These are phyloP conservation scores for Parapristionchus giblindavisi DNA, from an alignment of 2,888 invertebrate genomes.

Conservation along the genomic window DNA sequence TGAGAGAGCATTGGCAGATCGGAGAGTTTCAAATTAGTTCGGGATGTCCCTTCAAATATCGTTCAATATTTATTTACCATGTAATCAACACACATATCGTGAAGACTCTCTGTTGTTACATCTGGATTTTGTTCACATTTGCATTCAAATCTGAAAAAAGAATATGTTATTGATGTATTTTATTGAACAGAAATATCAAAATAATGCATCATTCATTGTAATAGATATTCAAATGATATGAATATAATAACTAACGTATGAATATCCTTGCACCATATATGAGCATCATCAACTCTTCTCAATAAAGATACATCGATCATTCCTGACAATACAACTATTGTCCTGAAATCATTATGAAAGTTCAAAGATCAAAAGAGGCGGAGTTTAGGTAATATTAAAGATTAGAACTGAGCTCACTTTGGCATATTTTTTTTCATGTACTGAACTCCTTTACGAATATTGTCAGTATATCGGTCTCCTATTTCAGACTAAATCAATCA, in stretches of 20 bases:
- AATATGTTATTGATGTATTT: not conserved
- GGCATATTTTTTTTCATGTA: constrained; percentile 17
- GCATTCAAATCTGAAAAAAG: constrained; percentile 53
- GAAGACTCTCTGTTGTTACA: constrained; percentile 54
- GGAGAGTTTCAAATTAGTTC: no score
- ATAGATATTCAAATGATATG: no score
- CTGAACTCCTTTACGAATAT: constrained; percentile 7
- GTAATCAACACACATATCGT: constrained; percentile 50
- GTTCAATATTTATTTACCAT: no score
- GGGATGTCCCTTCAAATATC: no score
- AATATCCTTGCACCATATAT: constrained; percentile 57
- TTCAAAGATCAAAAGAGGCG: not conserved
- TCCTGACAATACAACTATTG: constrained; percentile 58
- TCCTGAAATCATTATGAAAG: constrained; percentile 40
- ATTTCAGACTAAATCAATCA: not conserved
- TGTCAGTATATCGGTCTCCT: not conserved
- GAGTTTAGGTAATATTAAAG: not conserved
- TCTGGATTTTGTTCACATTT: constrained; percentile 52
- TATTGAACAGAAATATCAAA: no score
- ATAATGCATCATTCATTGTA: no score
- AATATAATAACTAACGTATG: constrained; percentile 44
- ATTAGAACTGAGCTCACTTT: not conserved
- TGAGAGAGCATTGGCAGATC: no score
- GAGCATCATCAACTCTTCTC: constrained; percentile 54
- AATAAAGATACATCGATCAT: constrained; percentile 62